phyloP scores from a whole-genome alignment of 2,113 vertebrate genomes.

The Epinephelus cyanopodus region DNA sequence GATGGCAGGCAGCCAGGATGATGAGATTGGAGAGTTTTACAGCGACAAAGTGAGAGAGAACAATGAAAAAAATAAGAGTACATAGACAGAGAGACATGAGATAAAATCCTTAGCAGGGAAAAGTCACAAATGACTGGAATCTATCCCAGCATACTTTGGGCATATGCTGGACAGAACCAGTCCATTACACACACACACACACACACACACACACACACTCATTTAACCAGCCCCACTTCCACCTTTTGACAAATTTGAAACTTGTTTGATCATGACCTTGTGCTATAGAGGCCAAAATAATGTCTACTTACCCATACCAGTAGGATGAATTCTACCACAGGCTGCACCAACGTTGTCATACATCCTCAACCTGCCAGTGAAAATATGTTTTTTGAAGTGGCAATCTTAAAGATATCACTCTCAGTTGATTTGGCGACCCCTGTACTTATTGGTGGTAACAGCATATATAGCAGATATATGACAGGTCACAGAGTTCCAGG shows the following conservation, averaged over 20 bases:
- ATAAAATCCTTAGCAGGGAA: not conserved
- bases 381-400: not conserved
- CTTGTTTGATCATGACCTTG: not conserved
- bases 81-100: not conserved
- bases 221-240: not conserved
- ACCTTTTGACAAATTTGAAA: not conserved
- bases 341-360: slow-evolving; percentile 86
- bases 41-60: not conserved
- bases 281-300: not conserved
- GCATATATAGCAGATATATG: too few relatives aligned
- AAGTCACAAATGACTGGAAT: not conserved
- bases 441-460: too few relatives aligned
- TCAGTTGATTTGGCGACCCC: too few relatives aligned
- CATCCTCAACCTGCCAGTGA: slow-evolving; percentile 81
- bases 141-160: not conserved
- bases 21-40: not conserved
- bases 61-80: not conserved
- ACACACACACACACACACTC: not conserved
- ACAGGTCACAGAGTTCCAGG: too few relatives aligned
- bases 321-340: slow-evolving; percentile 89
- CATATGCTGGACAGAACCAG: not conserved
- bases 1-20: not conserved
- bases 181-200: not conserved
- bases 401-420: too few relatives aligned
- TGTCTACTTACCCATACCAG: slow-evolving; percentile 85